phyloP scores from a whole-genome alignment of 2,888 invertebrate genomes.

The Aproaerema taeniolella region DNA sequence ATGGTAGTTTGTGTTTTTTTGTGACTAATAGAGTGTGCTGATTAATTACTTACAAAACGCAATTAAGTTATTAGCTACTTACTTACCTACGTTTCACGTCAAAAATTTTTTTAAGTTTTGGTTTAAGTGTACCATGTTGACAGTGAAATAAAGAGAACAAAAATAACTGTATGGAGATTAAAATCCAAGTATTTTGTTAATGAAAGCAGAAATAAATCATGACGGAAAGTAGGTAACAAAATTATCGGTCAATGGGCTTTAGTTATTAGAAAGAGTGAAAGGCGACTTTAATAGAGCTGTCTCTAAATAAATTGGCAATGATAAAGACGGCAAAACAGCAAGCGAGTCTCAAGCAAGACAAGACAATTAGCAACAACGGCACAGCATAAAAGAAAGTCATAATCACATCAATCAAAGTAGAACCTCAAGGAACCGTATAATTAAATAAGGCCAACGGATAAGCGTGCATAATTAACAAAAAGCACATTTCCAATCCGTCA shows the following conservation, averaged over 20 bases:
- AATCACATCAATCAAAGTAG: conserved; percentile 54
- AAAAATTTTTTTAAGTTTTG: no score
- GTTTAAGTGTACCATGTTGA: no score
- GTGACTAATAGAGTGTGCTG: background rate
- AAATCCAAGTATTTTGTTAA: no score
- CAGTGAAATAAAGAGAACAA: no score
- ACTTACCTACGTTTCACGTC: no score
- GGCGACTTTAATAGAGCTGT: conserved; percentile 5
- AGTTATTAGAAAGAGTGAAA: conserved; percentile 8
- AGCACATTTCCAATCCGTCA: conserved; percentile 61
- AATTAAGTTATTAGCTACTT: conserved; percentile 6
- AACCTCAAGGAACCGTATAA: conserved; percentile 44
- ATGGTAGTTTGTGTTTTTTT: background rate
- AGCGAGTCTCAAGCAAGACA: conserved; percentile 18
- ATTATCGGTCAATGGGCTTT: conserved; percentile 1
- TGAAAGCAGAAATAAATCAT: no score
- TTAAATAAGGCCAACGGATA: conserved; percentile 68
- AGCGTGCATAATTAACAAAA: conserved; percentile 68
- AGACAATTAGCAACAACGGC: conserved; percentile 19
- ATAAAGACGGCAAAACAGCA: conserved; percentile 9
- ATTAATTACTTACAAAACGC: conserved; percentile 1
- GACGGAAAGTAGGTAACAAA: no score
- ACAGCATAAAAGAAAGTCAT: conserved; percentile 30
- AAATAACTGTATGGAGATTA: no score
- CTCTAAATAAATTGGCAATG: conserved; percentile 4